Evolutionary conservation across 53 echinoderm and acorn worm species (phyloP).

Genomic region (Actinopyga echinites): DNA sequence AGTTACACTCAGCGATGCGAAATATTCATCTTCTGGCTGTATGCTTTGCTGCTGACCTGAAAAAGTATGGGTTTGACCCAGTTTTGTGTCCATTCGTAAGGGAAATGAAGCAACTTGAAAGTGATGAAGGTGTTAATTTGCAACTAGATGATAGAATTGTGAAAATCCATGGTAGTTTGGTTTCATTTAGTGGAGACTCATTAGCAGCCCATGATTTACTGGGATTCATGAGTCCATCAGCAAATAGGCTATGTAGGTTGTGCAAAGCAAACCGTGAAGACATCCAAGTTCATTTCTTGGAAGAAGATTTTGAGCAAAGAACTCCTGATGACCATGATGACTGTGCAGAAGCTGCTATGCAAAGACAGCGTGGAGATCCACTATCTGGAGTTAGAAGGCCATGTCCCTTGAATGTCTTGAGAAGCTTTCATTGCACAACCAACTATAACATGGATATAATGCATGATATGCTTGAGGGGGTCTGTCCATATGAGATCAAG

Average conservation of each 20-base stretch:
- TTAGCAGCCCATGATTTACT: slow-evolving; percentile 62
- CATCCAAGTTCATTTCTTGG: slow-evolving; percentile 46
- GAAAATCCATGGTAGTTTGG: neutral
- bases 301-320: slow-evolving; percentile 26
- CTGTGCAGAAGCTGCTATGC: slow-evolving; percentile 27
- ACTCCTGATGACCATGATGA: too few relatives aligned
- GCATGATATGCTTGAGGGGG: slow-evolving; percentile 37
- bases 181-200: slow-evolving; percentile 49
- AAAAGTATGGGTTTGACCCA: slow-evolving; percentile 63
- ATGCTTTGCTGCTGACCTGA: slow-evolving; percentile 40
- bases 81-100: slow-evolving; percentile 54
- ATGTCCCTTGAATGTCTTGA: slow-evolving; percentile 42
- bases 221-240: slow-evolving; percentile 64
- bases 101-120: slow-evolving; percentile 63
- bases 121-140: slow-evolving; percentile 13
- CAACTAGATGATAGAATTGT: too few relatives aligned
- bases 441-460: slow-evolving; percentile 39
- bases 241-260: slow-evolving; percentile 44
- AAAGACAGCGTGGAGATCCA: slow-evolving; percentile 39
- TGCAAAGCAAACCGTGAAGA: slow-evolving; percentile 35
- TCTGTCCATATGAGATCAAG: slow-evolving; percentile 67
- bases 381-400: slow-evolving; percentile 35
- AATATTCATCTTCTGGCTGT: slow-evolving; percentile 55
- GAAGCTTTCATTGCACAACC: slow-evolving; percentile 49
- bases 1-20: slow-evolving; percentile 48